Evolutionary conservation across 2,888 invertebrate species (phyloP).

Genomic region (Baronia brevicornis): DNA sequence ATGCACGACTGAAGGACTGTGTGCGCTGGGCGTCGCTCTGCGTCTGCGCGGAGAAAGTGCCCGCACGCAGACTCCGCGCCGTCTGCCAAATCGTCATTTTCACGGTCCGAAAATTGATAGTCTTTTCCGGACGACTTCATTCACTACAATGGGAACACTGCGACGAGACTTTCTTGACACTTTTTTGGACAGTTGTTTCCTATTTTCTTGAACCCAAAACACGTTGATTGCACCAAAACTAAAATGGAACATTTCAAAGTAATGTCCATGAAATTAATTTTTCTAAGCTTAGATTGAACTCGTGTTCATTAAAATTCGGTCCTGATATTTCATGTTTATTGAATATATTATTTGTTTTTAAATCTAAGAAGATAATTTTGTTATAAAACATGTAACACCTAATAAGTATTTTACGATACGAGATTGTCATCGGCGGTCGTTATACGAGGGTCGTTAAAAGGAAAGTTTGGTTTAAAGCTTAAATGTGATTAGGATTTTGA

Average conservation of each 20-base stretch:
- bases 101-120: constrained; percentile 60
- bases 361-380: neutral
- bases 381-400: constrained; percentile 19
- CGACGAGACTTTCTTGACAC: constrained; percentile 22
- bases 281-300: too few species aligned
- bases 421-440: constrained; percentile 19
- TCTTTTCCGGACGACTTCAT: constrained; percentile 58
- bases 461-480: constrained; percentile 2
- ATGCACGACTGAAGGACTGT: constrained; percentile 47
- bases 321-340: too few species aligned
- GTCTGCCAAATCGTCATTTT: constrained; percentile 70
- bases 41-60: constrained; percentile 66
- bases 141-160: constrained; percentile 35
- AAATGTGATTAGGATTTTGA: too few species aligned
- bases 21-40: constrained; percentile 29
- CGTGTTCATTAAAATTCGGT: too few species aligned
- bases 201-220: constrained; percentile 16
- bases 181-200: constrained; percentile 14
- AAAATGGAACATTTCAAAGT: too few species aligned
- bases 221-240: too few species aligned
- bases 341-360: neutral
- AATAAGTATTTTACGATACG: constrained; percentile 19
- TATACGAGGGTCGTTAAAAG: constrained; percentile 15
- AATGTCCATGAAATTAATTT: constrained; percentile 14
- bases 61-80: constrained; percentile 68